These are phyloP conservation scores for Pocillopora verrucosa DNA, from an alignment of 64 coral and sea anemone genomes.

Conservation along the genomic window DNA sequence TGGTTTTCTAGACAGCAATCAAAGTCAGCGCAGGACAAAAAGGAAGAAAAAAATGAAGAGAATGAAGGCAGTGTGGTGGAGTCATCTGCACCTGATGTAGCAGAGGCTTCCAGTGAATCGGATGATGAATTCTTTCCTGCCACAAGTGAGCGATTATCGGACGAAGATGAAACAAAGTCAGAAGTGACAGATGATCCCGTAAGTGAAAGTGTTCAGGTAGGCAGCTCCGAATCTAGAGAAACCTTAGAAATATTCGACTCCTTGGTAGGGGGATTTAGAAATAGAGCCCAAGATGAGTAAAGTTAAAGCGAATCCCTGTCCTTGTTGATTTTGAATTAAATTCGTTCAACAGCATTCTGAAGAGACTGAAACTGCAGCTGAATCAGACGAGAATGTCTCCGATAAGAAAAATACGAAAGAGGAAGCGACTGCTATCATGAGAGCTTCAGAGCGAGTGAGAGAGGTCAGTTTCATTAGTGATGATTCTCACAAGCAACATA, in stretches of 20 bases:
- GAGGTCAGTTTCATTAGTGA: constrained; percentile 16
- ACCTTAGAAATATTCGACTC: background rate
- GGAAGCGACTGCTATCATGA: constrained; percentile 21
- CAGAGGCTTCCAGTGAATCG: constrained; percentile 28
- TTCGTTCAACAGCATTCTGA: background rate
- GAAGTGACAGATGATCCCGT: background rate
- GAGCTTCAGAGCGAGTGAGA: constrained; percentile 35
- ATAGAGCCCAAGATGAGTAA: too few relatives aligned
- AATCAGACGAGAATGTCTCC: background rate
- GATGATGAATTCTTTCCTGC: background rate
- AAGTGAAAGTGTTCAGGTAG: background rate
- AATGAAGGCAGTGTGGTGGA: background rate
- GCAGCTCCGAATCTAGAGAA: background rate
- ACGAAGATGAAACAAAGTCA: constrained; percentile 29
- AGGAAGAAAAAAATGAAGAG: background rate
- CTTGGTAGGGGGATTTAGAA: too few relatives aligned
- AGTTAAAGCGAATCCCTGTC: background rate
- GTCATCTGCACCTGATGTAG: background rate
- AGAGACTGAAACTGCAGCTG: background rate
- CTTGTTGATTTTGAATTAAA: background rate
- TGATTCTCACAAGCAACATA: background rate
- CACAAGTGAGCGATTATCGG: background rate
- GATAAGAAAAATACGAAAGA: background rate
- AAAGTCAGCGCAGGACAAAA: background rate
- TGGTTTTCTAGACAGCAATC: constrained; percentile 51